These are phyloP conservation scores for Drosophila falleni DNA, from an alignment of 2,888 invertebrate genomes.

Conservation along the genomic window DNA sequence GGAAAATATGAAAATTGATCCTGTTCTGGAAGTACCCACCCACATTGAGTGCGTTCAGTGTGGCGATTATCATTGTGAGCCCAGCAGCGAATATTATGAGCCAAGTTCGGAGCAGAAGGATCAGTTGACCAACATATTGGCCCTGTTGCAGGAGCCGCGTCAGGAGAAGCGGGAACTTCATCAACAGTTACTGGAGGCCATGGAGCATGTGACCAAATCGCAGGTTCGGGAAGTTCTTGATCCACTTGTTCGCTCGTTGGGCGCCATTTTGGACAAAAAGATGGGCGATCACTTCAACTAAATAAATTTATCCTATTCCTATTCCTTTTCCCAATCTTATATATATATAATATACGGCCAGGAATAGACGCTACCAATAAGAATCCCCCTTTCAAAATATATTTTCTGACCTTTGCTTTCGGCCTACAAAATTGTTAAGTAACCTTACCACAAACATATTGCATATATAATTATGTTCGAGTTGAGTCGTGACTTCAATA, in stretches of 20 bases:
- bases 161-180: constrained; percentile 48
- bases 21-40: constrained; percentile 45
- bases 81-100: constrained; percentile 30
- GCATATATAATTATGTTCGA: constrained; percentile 7
- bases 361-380: constrained; percentile 3
- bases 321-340: neutral
- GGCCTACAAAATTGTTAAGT: constrained; percentile 41
- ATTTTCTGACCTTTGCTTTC: constrained; percentile 25
- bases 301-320: neutral
- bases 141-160: constrained; percentile 29
- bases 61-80: constrained; percentile 33
- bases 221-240: constrained; percentile 75
- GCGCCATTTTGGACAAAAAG: constrained; percentile 56
- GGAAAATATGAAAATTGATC: constrained; percentile 16
- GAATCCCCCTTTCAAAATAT: neutral
- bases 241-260: constrained; percentile 72
- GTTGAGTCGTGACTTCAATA: neutral
- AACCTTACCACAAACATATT: constrained; percentile 6
- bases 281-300: constrained; percentile 5
- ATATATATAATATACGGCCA: neutral
- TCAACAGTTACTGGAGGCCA: constrained; percentile 68
- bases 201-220: constrained; percentile 77
- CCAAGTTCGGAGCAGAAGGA: constrained; percentile 7
- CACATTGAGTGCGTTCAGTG: constrained; percentile 55
- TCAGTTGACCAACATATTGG: constrained; percentile 31